phyloP scores from a whole-genome alignment of 1,140 invertebrate genomes.

The Bombus pyrosoma region DNA sequence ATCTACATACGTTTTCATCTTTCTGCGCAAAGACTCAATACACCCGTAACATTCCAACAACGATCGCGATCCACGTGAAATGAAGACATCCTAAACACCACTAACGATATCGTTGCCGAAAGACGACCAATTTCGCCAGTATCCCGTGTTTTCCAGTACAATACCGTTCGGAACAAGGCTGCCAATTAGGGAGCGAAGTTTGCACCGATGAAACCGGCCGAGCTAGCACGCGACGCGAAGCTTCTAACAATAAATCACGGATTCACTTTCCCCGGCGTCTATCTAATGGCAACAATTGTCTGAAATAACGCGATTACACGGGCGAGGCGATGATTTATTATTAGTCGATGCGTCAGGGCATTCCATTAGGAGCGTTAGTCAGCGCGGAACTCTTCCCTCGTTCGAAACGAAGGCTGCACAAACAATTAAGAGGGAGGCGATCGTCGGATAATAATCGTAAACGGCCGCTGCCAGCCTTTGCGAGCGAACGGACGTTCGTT shows the following conservation, averaged over 20 bases:
- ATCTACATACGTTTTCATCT: not conserved
- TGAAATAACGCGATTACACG: constrained; percentile 46
- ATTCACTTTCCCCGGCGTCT: constrained; percentile 18
- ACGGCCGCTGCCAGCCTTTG: constrained; percentile 3
- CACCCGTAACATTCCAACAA: not conserved
- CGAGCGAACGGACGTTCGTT: constrained; percentile 27
- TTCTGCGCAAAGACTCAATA: not conserved
- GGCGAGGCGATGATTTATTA: constrained; percentile 59
- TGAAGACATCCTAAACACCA: not conserved
- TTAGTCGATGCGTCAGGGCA: constrained; percentile 54
- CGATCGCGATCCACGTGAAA: not conserved
- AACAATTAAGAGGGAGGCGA: constrained; percentile 49
- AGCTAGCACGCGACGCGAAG: constrained; percentile 5
- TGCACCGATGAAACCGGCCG: not conserved
- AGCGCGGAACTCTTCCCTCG: constrained; percentile 20
- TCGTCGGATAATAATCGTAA: constrained; percentile 50
- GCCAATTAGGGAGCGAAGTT: constrained; percentile 27
- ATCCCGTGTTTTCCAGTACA: not conserved
- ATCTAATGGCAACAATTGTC: constrained; percentile 43
- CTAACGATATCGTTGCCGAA: not conserved
- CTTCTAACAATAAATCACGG: constrained; percentile 45
- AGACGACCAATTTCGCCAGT: not conserved
- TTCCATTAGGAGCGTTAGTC: constrained; percentile 51
- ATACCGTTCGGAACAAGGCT: not conserved
- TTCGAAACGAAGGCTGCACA: constrained; percentile 21